These are phyloP conservation scores for Pantherophis alleghaniensis DNA, from an alignment of 2,797 vertebrate species.

Conservation along the genomic window DNA sequence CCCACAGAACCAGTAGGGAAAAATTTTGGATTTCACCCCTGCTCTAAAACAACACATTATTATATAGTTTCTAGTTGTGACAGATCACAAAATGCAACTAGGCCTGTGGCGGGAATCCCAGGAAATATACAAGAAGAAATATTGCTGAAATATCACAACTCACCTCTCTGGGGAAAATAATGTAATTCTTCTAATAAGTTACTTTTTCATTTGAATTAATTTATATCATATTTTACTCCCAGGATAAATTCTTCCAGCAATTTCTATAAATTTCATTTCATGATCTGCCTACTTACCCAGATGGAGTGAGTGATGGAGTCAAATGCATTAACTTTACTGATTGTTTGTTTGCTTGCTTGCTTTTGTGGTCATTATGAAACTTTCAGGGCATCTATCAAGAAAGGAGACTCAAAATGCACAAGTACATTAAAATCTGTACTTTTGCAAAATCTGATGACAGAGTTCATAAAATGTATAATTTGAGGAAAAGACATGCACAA, in stretches of 20 bases:
- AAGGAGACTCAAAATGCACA: background rate
- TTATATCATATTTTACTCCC: background rate
- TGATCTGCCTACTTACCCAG: background rate
- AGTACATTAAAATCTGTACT: background rate
- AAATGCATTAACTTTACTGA: background rate
- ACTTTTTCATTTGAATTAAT: background rate
- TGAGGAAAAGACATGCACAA: background rate
- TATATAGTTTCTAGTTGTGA: background rate
- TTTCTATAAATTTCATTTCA: background rate
- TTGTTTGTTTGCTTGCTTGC: background rate
- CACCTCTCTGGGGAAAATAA: background rate
- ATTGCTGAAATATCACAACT: background rate
- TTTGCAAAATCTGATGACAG: background rate
- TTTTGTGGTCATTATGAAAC: background rate
- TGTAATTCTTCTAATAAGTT: background rate
- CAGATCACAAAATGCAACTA: background rate
- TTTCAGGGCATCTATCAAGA: background rate
- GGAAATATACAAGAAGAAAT: background rate
- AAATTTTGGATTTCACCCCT: too few relatives aligned
- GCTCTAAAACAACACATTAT: background rate
- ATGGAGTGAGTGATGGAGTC: background rate
- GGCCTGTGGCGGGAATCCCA: background rate
- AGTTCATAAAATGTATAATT: background rate
- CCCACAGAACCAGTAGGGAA: too few relatives aligned
- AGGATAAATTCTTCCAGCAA: background rate